Evolutionary conservation across 2,797 vertebrate genomes (phyloP).

Genomic region (Schizothorax lantsangensis): DNA sequence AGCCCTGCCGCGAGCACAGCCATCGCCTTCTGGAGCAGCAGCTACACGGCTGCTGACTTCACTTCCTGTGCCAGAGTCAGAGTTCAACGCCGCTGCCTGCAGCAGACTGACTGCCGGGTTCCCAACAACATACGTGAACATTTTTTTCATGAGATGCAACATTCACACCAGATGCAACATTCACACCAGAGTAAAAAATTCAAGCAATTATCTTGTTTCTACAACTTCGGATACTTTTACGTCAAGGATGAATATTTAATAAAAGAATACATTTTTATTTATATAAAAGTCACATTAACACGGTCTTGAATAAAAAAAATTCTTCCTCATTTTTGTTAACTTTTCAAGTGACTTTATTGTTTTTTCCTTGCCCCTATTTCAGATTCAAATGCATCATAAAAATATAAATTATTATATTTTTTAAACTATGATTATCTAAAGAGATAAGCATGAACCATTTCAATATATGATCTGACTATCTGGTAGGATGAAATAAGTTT

Average conservation of each 20-base stretch:
- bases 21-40: conserved; percentile 63
- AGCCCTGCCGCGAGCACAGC: conserved; percentile 60
- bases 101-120: conserved; percentile 43
- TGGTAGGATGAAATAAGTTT: not conserved
- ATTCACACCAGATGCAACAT: conserved; percentile 14
- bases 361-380: not conserved
- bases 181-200: not conserved
- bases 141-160: not conserved
- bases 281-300: not conserved
- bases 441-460: not conserved
- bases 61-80: conserved; percentile 67
- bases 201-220: not conserved
- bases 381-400: not conserved
- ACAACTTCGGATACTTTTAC: not conserved
- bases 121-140: not conserved
- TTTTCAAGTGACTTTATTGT: not conserved
- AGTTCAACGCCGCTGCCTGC: conserved; percentile 70
- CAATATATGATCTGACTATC: not conserved
- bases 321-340: not conserved
- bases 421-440: not conserved
- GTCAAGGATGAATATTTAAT: not conserved
- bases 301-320: no score
- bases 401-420: not conserved
- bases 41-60: conserved; percentile 58
- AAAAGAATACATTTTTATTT: not conserved